phyloP scores from a whole-genome alignment of 2,888 invertebrate species.

The Drosophila anomalata region DNA sequence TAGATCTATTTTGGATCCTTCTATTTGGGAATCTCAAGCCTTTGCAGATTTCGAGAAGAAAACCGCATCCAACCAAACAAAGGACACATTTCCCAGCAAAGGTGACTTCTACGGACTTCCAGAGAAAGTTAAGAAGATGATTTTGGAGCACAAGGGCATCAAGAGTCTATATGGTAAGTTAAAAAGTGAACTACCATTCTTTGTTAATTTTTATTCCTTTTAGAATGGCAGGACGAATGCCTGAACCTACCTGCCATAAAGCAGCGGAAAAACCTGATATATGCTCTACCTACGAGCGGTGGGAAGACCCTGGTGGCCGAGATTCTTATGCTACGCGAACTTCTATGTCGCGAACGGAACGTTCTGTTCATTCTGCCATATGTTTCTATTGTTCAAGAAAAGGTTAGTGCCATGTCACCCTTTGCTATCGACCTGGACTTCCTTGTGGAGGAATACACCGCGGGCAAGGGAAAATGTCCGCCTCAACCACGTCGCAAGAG shows the following conservation, averaged over 20 bases:
- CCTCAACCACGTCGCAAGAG: conserved; percentile 90
- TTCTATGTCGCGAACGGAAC: conserved; percentile 92
- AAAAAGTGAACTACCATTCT: too few relatives aligned
- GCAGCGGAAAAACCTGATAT: conserved; percentile 92
- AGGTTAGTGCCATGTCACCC: conserved; percentile 89
- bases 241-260: conserved; percentile 90
- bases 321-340: conserved; percentile 94
- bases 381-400: conserved; percentile 98
- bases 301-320: conserved; percentile 99
- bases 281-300: conserved; percentile 97
- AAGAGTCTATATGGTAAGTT: conserved; percentile 90
- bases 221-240: conserved; percentile 98
- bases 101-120: conserved; percentile 93
- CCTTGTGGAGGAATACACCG: conserved; percentile 97
- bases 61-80: neutral
- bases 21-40: conserved; percentile 80
- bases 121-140: conserved; percentile 87
- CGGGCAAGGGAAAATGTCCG: conserved; percentile 95
- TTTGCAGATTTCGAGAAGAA: conserved; percentile 64
- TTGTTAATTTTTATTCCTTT: conserved; percentile 41
- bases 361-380: conserved; percentile 96
- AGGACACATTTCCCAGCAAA: conserved; percentile 69
- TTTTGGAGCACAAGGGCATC: conserved; percentile 91
- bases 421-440: conserved; percentile 95
- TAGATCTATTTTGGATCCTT: conserved; percentile 60